Conservation (phyloP, 2,888 invertebrate species). For the Clunio marinus region DNA sequence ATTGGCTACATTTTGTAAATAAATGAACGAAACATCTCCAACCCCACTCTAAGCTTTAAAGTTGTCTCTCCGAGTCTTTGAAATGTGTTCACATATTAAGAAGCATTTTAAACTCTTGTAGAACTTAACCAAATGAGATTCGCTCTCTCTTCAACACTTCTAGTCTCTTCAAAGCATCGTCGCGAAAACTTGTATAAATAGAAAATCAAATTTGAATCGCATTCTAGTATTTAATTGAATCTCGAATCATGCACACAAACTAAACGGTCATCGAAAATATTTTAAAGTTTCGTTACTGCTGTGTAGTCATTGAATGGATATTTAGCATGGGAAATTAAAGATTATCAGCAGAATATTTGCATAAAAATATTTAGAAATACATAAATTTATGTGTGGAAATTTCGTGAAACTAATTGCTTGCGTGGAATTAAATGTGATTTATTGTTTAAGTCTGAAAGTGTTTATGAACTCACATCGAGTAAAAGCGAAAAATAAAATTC, state of each 20-base stretch:
- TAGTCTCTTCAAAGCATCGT: constrained; percentile 26
- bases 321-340: too few species aligned
- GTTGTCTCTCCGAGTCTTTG: not conserved
- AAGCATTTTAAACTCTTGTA: not conserved
- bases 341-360: too few species aligned
- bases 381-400: too few species aligned
- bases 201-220: constrained; percentile 36
- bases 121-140: not conserved
- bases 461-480: too few species aligned
- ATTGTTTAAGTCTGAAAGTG: too few species aligned
- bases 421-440: too few species aligned
- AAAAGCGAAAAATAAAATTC: too few species aligned
- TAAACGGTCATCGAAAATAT: not conserved
- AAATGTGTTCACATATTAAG: too few species aligned
- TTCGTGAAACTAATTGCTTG: too few species aligned
- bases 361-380: too few species aligned
- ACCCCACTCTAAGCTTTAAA: not conserved
- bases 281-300: too few species aligned
- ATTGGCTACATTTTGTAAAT: not conserved
- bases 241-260: constrained; percentile 36
- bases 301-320: too few species aligned
- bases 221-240: constrained; percentile 38
- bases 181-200: constrained; percentile 32
- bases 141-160: constrained; percentile 14
- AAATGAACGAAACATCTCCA: not conserved